These are phyloP conservation scores for Bungarus multicinctus DNA, from an alignment of 2,113 vertebrate species.

Conservation along the genomic window DNA sequence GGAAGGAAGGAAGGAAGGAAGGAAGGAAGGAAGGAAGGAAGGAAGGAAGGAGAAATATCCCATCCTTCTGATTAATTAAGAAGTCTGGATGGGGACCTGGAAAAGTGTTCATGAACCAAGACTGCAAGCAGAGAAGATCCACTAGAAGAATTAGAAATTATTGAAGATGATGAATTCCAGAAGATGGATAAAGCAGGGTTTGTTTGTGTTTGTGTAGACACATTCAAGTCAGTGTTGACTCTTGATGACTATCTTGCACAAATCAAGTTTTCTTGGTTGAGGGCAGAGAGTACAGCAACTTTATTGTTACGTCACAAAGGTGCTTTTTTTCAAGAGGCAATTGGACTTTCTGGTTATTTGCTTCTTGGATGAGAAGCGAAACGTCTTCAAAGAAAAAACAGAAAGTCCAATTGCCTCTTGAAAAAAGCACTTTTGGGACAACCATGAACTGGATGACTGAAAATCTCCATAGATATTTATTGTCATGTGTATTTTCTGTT, in stretches of 20 bases:
- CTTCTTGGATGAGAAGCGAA: no score
- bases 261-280: neutral
- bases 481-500: neutral
- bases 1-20: no score
- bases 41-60: neutral
- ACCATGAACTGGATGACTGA: no score
- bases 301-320: neutral
- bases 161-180: neutral
- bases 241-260: neutral
- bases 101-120: neutral
- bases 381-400: no score
- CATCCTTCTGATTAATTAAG: neutral
- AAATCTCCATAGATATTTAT: no score
- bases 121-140: neutral
- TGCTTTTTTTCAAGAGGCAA: no score
- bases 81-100: neutral
- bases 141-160: neutral
- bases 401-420: no score
- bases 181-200: neutral
- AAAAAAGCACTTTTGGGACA: no score
- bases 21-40: no score
- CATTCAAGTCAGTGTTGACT: neutral
- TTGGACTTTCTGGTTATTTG: no score
- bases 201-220: neutral
- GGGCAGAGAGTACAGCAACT: neutral